Conservation (phyloP, 1,140 invertebrate genomes). For the Drosophila ercepeae region DNA sequence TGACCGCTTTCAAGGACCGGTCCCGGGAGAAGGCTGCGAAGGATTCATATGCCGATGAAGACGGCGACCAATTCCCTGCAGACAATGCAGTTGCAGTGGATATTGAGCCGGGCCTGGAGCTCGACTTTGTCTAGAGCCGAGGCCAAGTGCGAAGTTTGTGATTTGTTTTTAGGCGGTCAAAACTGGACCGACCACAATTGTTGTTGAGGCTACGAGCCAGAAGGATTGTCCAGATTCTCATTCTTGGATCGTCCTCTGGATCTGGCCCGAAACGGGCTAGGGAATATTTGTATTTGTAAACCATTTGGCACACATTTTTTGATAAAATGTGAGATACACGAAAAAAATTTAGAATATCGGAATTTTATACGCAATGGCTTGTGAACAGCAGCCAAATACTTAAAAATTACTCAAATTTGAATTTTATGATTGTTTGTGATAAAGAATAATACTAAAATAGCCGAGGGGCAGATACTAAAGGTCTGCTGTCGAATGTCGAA, state of each 20-base stretch:
- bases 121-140: slow-evolving; percentile 76
- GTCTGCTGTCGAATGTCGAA: slow-evolving; percentile 24
- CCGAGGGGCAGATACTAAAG: slow-evolving; percentile 11
- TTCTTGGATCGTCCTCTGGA: slow-evolving; percentile 14
- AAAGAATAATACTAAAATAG: slow-evolving; percentile 57
- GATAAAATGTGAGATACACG: slow-evolving; percentile 42
- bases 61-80: slow-evolving; percentile 46
- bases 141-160: slow-evolving; percentile 29
- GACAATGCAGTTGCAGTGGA: slow-evolving; percentile 78
- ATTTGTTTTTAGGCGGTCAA: slow-evolving; percentile 56
- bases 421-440: slow-evolving; percentile 80
- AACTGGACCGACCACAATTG: not conserved
- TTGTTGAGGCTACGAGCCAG: not conserved
- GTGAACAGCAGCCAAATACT: slow-evolving; percentile 43
- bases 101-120: slow-evolving; percentile 77
- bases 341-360: slow-evolving; percentile 60
- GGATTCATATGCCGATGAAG: slow-evolving; percentile 39
- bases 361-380: slow-evolving; percentile 73
- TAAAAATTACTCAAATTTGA: slow-evolving; percentile 73
- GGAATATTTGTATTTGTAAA: slow-evolving; percentile 67
- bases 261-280: slow-evolving; percentile 20
- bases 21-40: slow-evolving; percentile 67
- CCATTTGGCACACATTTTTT: slow-evolving; percentile 65
- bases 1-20: slow-evolving; percentile 76
- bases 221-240: not conserved